Evolutionary conservation across 2,113 vertebrate species (phyloP), one percentile per base, ranked within the genome.

Genomic region (Neotragus pygmaeus): DNA sequence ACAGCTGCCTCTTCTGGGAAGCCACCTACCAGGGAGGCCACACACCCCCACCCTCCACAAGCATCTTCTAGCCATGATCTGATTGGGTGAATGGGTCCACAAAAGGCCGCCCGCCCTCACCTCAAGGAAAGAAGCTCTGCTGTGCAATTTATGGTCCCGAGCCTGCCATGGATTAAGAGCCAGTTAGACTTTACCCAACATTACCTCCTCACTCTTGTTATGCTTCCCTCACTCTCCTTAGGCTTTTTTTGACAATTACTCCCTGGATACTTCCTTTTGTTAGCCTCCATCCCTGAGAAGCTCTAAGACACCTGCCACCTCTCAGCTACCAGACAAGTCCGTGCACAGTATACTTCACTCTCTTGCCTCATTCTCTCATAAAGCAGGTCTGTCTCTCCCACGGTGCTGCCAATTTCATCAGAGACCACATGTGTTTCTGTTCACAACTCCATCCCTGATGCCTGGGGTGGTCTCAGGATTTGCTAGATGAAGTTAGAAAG

Each of bases 71-170:
- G 27, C 45, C 80, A 84, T 9, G 27, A 75, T 57, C 43, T 83
- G 87, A 28, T 11, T 49, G 53, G 45, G 7, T 60, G 58, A 62
- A 12, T 51, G 28, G 21, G 57, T 36, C 60, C 49, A 60, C 49
- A 49, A 30, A 82, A 6, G 36, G 49, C 45, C 13, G 2, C 10
- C 14, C 27, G 47, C 43, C 6, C 36, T 58, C 2, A 1, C 28
- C 62, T 66, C 47, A 21, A 60, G 47, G n/a, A 90, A 19, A 87
- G 60, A 87, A 27, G 39, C 15, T 30, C 6, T 58, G 27, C 15
- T 3, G 25, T 13, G 23, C 25, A 5, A 0, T 78, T 77, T 82
- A 11, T 30, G 36, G 49, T 51, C 3, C 14, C 0, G 1, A 70
- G 13, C 36, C 47, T 45, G 30, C 51, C 43, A 5, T 7, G 49